phyloP scores from a whole-genome alignment of 92 coral and sea anemone genomes.

The Hydrozoanthus gracilis region DNA sequence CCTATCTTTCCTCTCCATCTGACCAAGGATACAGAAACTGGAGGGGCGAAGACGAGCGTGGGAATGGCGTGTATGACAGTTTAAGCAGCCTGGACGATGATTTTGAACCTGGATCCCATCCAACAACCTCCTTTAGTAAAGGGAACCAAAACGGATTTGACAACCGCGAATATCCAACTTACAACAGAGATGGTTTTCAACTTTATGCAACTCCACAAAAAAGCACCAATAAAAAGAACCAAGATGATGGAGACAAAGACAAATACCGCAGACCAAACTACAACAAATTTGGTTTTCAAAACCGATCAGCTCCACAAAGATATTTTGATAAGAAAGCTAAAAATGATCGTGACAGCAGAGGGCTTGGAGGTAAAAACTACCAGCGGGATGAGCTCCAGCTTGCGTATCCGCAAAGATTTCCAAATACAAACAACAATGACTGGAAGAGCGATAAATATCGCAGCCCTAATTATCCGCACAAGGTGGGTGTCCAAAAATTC shows the following conservation, averaged over 20 bases:
- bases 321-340: neutral
- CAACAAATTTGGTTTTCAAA: neutral
- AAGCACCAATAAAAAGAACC: neutral
- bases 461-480: no score
- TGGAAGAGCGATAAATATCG: neutral
- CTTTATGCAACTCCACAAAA: neutral
- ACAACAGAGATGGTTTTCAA: neutral
- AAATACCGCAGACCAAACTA: neutral
- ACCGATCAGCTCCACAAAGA: neutral
- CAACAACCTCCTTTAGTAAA: no score
- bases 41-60: no score
- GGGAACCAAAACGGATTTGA: neutral
- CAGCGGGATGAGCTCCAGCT: neutral
- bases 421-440: neutral
- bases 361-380: neutral
- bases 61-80: no score
- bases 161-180: neutral
- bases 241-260: neutral
- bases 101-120: no score
- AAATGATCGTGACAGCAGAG: neutral
- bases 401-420: neutral
- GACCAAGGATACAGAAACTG: no score
- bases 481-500: no score
- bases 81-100: no score
- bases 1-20: no score